phyloP scores from a whole-genome alignment of 2,888 invertebrate species.

The Metalampra italica region DNA sequence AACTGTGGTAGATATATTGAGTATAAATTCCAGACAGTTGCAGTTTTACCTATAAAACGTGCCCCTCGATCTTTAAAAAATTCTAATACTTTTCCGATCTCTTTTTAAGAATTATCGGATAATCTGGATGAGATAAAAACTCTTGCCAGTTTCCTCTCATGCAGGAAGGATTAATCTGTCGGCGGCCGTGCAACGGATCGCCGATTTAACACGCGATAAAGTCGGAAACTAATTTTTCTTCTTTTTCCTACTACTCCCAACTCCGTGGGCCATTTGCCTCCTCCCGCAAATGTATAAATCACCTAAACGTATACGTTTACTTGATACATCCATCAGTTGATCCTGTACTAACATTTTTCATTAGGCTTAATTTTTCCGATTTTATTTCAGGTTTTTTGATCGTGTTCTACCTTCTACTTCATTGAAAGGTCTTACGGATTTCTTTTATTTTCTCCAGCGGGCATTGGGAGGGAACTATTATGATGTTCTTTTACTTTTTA shows the following conservation, averaged over 20 bases:
- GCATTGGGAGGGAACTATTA: too few species aligned
- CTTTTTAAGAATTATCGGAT: constrained; percentile 20
- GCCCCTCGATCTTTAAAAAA: not conserved
- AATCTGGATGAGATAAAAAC: constrained; percentile 32
- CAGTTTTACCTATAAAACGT: too few species aligned
- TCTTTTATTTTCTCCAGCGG: too few species aligned
- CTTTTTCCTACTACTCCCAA: constrained; percentile 9
- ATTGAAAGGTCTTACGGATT: too few species aligned
- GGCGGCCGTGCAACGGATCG: constrained; percentile 45
- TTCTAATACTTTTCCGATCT: not conserved
- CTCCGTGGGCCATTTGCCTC: constrained; percentile 14
- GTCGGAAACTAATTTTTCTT: constrained; percentile 41
- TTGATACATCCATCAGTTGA: constrained; percentile 11
- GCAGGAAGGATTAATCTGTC: constrained; percentile 53
- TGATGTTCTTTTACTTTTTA: too few species aligned
- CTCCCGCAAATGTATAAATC: constrained; percentile 14
- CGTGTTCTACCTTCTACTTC: not conserved
- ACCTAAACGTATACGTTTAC: constrained; percentile 11
- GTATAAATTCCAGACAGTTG: too few species aligned
- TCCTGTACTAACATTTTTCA: constrained; percentile 2
- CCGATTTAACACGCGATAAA: constrained; percentile 55
- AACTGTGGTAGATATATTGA: too few species aligned
- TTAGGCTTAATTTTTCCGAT: not conserved
- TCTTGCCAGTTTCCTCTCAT: constrained; percentile 20
- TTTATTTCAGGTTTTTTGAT: not conserved